Conservation (phyloP, 1,140 invertebrate genomes). For the Lasioglossum albipes region DNA sequence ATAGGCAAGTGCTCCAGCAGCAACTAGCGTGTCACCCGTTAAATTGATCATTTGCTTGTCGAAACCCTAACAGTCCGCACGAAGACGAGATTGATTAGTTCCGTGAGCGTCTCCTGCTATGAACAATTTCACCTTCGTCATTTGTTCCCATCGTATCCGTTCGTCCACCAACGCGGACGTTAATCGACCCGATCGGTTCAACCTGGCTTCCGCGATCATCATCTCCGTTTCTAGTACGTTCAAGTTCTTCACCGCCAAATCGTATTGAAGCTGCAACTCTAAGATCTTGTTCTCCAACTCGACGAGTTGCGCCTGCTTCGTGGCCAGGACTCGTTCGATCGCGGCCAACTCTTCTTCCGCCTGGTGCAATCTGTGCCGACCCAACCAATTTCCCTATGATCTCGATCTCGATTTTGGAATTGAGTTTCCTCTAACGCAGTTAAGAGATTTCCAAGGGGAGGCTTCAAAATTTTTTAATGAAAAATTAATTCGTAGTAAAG, state of each 20-base stretch:
- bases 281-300: slow-evolving; percentile 86
- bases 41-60: slow-evolving; percentile 83
- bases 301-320: slow-evolving; percentile 90
- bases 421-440: too few species aligned
- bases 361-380: not conserved
- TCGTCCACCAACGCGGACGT: slow-evolving; percentile 92
- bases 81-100: slow-evolving; percentile 22
- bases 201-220: slow-evolving; percentile 86
- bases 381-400: not conserved
- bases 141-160: slow-evolving; percentile 89
- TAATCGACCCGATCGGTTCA: slow-evolving; percentile 89
- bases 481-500: too few species aligned
- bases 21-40: slow-evolving; percentile 90
- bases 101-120: slow-evolving; percentile 45
- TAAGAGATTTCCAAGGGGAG: too few species aligned
- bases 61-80: slow-evolving; percentile 70
- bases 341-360: slow-evolving; percentile 87
- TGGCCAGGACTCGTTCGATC: slow-evolving; percentile 87
- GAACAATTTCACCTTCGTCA: slow-evolving; percentile 82
- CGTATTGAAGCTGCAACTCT: slow-evolving; percentile 85
- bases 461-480: too few species aligned
- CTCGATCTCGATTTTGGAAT: too few species aligned
- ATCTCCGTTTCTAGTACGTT: slow-evolving; percentile 84
- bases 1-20: slow-evolving; percentile 92
- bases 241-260: slow-evolving; percentile 82